phyloP scores from a whole-genome alignment of 2,888 invertebrate species.

The Zhuqinia jingwanae region DNA sequence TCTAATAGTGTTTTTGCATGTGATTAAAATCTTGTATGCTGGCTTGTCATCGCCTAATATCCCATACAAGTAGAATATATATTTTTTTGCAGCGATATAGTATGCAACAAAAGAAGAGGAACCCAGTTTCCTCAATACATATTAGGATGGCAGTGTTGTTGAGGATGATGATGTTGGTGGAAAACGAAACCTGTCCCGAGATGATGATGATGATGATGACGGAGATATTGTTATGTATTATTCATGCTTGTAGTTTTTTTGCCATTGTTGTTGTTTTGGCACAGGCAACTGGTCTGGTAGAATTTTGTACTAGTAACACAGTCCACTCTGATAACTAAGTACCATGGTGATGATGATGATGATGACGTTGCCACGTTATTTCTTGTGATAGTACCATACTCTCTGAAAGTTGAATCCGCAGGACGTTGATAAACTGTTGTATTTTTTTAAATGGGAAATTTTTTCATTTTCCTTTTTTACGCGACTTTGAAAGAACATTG shows the following conservation, averaged over 20 bases:
- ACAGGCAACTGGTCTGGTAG: conserved; percentile 28
- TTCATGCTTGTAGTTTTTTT: conserved; percentile 25
- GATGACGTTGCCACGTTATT: neutral
- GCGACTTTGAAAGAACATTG: no score
- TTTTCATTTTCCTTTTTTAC: neutral
- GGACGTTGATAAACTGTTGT: neutral
- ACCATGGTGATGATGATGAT: neutral
- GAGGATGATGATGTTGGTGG: conserved; percentile 15
- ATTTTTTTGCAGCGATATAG: neutral
- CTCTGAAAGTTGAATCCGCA: no score
- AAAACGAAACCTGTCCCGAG: conserved; percentile 59
- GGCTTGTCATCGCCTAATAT: no score
- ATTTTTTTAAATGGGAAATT: neutral
- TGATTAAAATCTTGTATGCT: conserved; percentile 23
- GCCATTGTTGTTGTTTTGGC: conserved; percentile 50
- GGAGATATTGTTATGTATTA: conserved; percentile 29
- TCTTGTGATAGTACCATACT: no score
- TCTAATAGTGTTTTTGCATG: conserved; percentile 31
- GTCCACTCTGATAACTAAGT: neutral
- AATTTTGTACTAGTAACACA: conserved; percentile 38
- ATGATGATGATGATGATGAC: neutral
- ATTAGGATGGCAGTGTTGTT: conserved; percentile 22
- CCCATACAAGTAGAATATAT: neutral
- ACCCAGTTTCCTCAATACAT: conserved; percentile 71
- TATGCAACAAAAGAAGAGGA: conserved; percentile 51